phyloP scores from a whole-genome alignment of 2,113 vertebrate genomes.

The Protobothrops flavoviridis region DNA sequence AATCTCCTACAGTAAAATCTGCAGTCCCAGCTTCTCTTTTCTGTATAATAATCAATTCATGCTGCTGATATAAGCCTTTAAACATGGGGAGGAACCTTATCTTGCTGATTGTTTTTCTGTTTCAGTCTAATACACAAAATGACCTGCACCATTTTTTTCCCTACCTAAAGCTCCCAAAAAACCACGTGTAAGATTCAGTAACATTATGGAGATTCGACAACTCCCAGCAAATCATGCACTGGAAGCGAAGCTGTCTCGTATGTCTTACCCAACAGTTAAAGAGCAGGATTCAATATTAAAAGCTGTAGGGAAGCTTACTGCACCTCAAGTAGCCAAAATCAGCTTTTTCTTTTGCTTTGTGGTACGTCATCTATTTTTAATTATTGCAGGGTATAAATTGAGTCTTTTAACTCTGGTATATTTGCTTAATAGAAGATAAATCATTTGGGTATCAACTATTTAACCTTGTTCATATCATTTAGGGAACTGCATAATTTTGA shows the following conservation, averaged over 20 bases:
- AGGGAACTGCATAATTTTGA: not conserved
- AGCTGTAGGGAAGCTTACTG: conserved; percentile 87
- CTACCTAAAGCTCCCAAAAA: conserved; percentile 79
- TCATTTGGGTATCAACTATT: not conserved
- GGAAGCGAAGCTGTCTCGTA: conserved; percentile 95
- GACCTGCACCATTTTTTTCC: conserved; percentile 16
- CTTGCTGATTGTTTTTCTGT: not conserved
- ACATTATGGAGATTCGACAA: conserved; percentile 95
- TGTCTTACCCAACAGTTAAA: conserved; percentile 88
- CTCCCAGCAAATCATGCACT: conserved; percentile 91
- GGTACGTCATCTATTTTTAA: conserved; percentile 72
- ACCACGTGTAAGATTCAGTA: conserved; percentile 92
- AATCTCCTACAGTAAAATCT: not conserved
- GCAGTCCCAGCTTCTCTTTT: not conserved
- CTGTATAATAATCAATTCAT: not conserved
- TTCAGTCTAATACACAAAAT: conserved; percentile 10
- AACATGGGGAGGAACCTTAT: not conserved
- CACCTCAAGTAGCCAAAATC: conserved; percentile 94
- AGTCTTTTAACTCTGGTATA: not conserved
- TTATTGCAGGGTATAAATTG: not conserved
- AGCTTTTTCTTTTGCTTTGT: conserved; percentile 99
- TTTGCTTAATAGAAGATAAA: not conserved
- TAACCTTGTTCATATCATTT: not conserved
- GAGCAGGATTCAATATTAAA: conserved; percentile 87
- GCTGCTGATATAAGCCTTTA: not conserved